Evolutionary conservation across 2,113 vertebrate genomes (phyloP).

Genomic region (Coptodon bakossiorum): DNA sequence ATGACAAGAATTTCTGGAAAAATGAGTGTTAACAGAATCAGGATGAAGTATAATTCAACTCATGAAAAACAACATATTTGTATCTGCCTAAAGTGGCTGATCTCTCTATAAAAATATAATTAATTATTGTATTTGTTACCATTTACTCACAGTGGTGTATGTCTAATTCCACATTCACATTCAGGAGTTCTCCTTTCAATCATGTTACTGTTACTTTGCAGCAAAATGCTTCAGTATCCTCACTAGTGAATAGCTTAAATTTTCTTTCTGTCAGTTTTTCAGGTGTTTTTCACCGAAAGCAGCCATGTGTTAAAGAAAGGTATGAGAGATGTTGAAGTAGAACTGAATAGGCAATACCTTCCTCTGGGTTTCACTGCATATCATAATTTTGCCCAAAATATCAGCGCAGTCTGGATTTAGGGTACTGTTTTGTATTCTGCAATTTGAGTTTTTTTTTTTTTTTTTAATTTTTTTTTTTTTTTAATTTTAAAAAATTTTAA

Average conservation of each 20-base stretch:
- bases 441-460: rapidly evolving
- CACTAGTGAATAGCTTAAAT: not conserved
- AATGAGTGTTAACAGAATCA: not conserved
- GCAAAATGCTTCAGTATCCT: not conserved
- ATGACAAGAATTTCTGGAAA: not conserved
- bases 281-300: not conserved
- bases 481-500: too few species aligned
- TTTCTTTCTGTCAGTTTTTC: not conserved
- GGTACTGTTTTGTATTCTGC: not conserved
- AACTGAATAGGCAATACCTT: not conserved
- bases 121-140: not conserved
- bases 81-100: not conserved
- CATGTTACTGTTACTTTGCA: not conserved
- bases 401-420: not conserved
- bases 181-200: not conserved
- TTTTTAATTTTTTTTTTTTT: too few species aligned
- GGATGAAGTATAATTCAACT: not conserved
- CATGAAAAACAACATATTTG: not conserved
- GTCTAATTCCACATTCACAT: not conserved
- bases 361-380: not conserved
- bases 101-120: not conserved
- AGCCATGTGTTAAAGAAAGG: not conserved
- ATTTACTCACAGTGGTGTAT: not conserved
- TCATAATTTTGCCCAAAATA: not conserved
- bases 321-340: not conserved